Conservation (phyloP, 2,797 vertebrate genomes). For the Yasuhikotakia modesta region DNA sequence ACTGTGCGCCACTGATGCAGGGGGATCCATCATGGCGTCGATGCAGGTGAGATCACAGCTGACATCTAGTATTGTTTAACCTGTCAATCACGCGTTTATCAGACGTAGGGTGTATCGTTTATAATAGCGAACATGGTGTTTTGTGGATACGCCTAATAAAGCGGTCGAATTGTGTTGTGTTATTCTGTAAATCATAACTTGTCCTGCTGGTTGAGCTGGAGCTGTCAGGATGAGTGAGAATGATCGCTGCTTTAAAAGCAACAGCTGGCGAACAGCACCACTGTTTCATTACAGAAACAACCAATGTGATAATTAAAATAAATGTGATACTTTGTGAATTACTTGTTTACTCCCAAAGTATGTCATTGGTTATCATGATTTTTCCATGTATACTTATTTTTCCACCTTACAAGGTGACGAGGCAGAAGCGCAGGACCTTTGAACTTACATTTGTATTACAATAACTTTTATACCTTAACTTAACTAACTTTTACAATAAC, state of each 20-base stretch:
- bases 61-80: conserved; percentile 31
- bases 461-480: too few species aligned
- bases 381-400: neutral
- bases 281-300: neutral
- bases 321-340: neutral
- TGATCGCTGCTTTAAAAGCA: conserved; percentile 34
- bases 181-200: conserved; percentile 19
- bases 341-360: too few species aligned
- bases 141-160: neutral
- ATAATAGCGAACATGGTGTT: neutral
- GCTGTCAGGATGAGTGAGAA: conserved; percentile 31
- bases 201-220: conserved; percentile 22
- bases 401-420: neutral
- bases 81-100: neutral
- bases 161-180: neutral
- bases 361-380: neutral
- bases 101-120: neutral
- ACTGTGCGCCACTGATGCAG: conserved; percentile 57
- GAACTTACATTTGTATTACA: neutral
- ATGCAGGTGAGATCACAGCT: conserved; percentile 89
- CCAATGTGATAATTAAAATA: neutral
- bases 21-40: conserved; percentile 96
- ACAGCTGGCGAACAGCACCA: conserved; percentile 32
- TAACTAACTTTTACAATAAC: too few species aligned
- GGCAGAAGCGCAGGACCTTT: neutral